These are phyloP conservation scores for Pao palembangensis DNA, from an alignment of 2,113 vertebrate species.

Conservation along the genomic window DNA sequence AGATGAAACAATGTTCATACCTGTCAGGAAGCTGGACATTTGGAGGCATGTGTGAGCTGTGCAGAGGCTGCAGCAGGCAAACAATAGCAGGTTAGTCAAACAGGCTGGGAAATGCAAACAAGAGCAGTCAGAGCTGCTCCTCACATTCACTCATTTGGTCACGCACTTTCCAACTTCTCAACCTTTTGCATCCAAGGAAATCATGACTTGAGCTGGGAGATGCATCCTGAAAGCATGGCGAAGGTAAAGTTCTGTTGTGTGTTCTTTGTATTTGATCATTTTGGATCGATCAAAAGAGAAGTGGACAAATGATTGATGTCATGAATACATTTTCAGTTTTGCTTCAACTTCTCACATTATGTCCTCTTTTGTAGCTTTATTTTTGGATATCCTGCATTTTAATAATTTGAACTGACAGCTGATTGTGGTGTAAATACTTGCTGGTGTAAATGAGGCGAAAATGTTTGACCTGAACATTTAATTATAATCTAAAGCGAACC, in stretches of 20 bases:
- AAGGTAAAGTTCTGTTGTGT: conserved; percentile 68
- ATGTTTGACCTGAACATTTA: too few relatives aligned
- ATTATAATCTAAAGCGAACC: too few relatives aligned
- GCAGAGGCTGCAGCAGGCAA: conserved; percentile 9
- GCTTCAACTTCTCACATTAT: neutral
- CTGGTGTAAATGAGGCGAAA: neutral
- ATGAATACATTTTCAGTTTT: neutral
- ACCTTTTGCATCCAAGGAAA: conserved; percentile 51
- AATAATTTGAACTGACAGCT: too few relatives aligned
- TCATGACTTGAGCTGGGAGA: conserved; percentile 45
- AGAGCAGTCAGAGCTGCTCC: conserved; percentile 32
- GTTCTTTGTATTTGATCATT: conserved; percentile 3
- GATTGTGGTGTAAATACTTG: neutral
- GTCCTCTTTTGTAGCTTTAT: too few relatives aligned
- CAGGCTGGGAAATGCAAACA: conserved; percentile 67
- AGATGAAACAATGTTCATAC: too few relatives aligned
- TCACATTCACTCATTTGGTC: conserved; percentile 17
- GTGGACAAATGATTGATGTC: conserved; percentile 7
- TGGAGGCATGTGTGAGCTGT: conserved; percentile 1
- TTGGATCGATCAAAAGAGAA: conserved; percentile 32
- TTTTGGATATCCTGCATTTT: too few relatives aligned
- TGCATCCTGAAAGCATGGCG: conserved; percentile 20
- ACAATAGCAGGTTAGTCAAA: conserved; percentile 29
- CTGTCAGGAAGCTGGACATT: neutral
- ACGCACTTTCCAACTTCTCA: conserved; percentile 15